Conservation (phyloP, 2,797 vertebrate genomes). For the Pseudomugil tenellus region DNA sequence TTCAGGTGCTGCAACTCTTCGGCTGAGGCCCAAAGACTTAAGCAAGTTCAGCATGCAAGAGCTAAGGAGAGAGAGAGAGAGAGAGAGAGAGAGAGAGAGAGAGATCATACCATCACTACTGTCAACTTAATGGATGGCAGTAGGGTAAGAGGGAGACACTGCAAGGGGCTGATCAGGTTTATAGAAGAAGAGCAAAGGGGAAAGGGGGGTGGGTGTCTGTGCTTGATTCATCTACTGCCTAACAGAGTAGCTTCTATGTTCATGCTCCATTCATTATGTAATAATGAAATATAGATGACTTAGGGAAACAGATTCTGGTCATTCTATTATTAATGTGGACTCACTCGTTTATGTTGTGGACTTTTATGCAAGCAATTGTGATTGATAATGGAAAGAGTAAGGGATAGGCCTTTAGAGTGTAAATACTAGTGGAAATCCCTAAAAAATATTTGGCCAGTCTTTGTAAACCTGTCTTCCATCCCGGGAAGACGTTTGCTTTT, state of each 20-base stretch:
- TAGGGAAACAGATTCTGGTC: no score
- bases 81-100: no score
- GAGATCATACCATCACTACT: slow-evolving; percentile 23
- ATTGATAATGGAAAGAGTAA: no score
- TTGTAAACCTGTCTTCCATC: no score
- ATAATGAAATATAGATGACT: not conserved
- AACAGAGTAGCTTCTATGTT: slow-evolving; percentile 13
- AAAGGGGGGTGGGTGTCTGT: not conserved
- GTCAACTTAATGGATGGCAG: slow-evolving; percentile 49
- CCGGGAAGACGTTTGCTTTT: no score
- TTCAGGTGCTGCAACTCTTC: slow-evolving; percentile 27
- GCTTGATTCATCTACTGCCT: slow-evolving; percentile 37
- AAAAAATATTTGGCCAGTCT: no score
- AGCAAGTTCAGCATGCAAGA: slow-evolving; percentile 41
- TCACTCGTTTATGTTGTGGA: no score
- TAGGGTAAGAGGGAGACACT: slow-evolving; percentile 23
- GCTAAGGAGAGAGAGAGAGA: slow-evolving; percentile 25
- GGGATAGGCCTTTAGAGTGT: no score
- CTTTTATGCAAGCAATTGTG: no score
- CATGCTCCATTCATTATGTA: not conserved
- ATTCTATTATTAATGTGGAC: no score
- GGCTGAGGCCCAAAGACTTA: slow-evolving; percentile 19
- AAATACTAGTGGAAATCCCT: no score
- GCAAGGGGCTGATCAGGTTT: slow-evolving; percentile 64
- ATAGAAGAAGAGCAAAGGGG: slow-evolving; percentile 23